phyloP scores from a whole-genome alignment of 2,113 vertebrate species.

The Podiceps cristatus region DNA sequence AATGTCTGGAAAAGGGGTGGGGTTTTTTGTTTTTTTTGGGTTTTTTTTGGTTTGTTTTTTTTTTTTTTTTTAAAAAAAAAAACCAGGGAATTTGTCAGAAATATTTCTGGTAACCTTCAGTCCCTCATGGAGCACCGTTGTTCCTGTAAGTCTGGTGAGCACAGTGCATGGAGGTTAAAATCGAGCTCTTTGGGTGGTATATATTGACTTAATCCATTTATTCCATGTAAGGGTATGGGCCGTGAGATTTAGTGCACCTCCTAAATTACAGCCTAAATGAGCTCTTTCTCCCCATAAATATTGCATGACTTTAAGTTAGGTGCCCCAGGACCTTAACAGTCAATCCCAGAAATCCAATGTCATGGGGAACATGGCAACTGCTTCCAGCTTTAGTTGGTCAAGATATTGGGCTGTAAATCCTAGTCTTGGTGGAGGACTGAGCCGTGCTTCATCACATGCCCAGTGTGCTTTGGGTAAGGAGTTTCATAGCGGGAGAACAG shows the following conservation, averaged over 20 bases:
- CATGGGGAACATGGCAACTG: not conserved
- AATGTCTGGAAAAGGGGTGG: slow-evolving; percentile 17
- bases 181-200: not conserved
- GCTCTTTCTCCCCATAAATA: slow-evolving; percentile 11
- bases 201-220: not conserved
- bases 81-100: not conserved
- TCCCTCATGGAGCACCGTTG: not conserved
- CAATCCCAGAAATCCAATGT: not conserved
- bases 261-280: not conserved
- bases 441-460: not conserved
- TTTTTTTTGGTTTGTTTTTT: not conserved
- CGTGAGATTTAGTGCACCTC: not conserved
- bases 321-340: not conserved
- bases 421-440: not conserved
- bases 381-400: slow-evolving; percentile 10
- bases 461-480: slow-evolving; percentile 28
- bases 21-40: too few species aligned
- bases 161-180: not conserved
- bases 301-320: not conserved
- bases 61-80: not conserved
- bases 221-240: not conserved
- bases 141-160: not conserved
- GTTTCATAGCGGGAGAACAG: slow-evolving; percentile 47
- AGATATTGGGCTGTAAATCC: slow-evolving; percentile 58
- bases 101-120: not conserved